A percentile compares a stretch with the other conserved stretches of the same genome.
Evolutionary conservation across 1,140 invertebrate species (phyloP).

Genomic region (Psix sp.): DNA sequence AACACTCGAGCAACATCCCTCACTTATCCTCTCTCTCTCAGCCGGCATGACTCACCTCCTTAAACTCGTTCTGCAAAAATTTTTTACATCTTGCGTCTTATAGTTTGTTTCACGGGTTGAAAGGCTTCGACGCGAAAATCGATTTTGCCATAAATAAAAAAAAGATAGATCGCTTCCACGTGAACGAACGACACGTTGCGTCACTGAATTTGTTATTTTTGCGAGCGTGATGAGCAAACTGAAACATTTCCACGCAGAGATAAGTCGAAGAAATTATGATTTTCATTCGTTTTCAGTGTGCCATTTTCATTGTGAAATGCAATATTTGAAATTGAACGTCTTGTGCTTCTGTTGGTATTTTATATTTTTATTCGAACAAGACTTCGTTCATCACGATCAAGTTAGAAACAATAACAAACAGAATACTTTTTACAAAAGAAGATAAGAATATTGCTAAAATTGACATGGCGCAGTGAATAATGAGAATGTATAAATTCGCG

Average conservation of each 20-base stretch:
- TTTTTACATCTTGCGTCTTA: conserved; percentile 22
- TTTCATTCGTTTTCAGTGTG: too few relatives aligned
- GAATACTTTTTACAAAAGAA: too few relatives aligned
- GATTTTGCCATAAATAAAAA: conserved; percentile 44
- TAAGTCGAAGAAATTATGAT: background rate
- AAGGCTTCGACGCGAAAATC: conserved; percentile 23
- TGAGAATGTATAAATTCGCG: too few relatives aligned
- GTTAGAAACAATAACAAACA: too few relatives aligned
- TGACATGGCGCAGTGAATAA: too few relatives aligned
- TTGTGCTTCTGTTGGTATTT: too few relatives aligned
- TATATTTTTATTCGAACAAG: too few relatives aligned
- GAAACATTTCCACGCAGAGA: background rate
- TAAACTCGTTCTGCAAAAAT: conserved; percentile 50
- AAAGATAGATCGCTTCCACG: conserved; percentile 42
- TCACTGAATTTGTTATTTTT: conserved; percentile 19
- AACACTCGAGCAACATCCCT: conserved; percentile 25
- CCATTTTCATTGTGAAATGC: too few relatives aligned
- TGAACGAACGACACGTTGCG: conserved; percentile 27
- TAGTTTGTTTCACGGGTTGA: background rate
- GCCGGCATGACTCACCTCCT: too few relatives aligned
- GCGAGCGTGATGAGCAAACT: conserved; percentile 1
- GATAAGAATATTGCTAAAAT: too few relatives aligned
- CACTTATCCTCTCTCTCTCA: conserved; percentile 13
- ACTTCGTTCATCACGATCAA: too few relatives aligned
- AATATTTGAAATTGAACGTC: too few relatives aligned